Conservation (phyloP, 2,797 vertebrate species). For the Nyctalus aviator region DNA sequence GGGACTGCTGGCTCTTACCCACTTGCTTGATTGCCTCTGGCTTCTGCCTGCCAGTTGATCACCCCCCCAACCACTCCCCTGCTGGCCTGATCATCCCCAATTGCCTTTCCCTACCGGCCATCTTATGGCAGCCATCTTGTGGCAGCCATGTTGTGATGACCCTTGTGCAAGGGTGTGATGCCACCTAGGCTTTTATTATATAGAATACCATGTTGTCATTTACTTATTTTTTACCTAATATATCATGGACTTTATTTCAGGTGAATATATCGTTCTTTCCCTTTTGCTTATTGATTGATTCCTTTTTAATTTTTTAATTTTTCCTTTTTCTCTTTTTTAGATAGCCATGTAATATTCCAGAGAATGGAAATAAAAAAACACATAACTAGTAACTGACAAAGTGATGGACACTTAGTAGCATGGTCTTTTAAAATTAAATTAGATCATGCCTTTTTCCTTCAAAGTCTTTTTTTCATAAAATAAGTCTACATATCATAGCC, state of each 20-base stretch:
- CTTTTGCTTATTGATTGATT: background rate
- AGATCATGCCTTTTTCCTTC: background rate
- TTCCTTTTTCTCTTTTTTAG: constrained; percentile 4
- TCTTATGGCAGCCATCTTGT: too few species aligned
- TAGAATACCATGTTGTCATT: background rate
- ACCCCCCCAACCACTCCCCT: too few species aligned
- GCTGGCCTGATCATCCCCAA: too few species aligned
- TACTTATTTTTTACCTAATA: background rate
- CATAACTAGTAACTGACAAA: background rate
- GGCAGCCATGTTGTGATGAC: too few species aligned
- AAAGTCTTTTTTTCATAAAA: background rate
- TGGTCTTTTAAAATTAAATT: background rate
- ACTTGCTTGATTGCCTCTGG: too few species aligned
- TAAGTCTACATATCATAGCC: background rate
- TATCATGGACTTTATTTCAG: background rate
- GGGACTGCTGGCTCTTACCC: too few species aligned
- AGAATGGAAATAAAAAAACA: background rate
- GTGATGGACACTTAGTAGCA: background rate
- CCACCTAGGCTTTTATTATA: too few species aligned
- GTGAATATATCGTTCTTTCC: background rate
- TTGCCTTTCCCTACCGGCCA: too few species aligned
- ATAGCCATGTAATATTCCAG: background rate
- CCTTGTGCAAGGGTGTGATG: too few species aligned
- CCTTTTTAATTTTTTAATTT: background rate
- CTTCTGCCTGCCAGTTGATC: too few species aligned